Base-by-base conservation (phyloP, 2,113 vertebrate genomes). In the Rhagologus leucostigma region DNA sequence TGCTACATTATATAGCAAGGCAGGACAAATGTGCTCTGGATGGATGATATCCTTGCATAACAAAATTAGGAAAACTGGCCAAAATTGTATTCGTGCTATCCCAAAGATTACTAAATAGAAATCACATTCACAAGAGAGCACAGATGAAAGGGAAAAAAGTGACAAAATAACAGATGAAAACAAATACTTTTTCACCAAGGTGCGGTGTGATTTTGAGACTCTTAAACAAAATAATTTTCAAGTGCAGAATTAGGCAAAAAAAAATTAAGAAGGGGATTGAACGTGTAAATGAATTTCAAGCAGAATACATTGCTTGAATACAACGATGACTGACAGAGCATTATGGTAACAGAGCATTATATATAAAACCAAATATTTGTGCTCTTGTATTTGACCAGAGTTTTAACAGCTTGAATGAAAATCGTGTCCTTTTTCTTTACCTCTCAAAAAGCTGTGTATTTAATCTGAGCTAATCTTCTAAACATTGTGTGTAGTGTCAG, bases 401-500 rank as follows among this genome's bases (percentile, higher is more conserved):
- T 52, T 79, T 81, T 86, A 84, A 67, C 55, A 74, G 24, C 56
- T 67, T 74, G 50, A 55, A 65, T 88, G 50, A 84, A 86, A 93
- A 92, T 77, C 8, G 1, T 59, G 46, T 93, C 50, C 63, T 92
- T 85, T 62, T 76, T 42, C 59, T 88, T 90, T 80, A 41, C 42
- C 56, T 92, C 73, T 96, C 52, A 46, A 44, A 90, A 80, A 74
- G 11, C 42, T 56, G 22, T 16, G 18, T 67, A 39, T 77, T 97
- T 89, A 84, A 78, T 75, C 92, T 78, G 46, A 63, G 16, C 37
- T 92, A 74, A 90, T 90, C 64, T 89, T 94, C 77, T 89, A 87
- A 93, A 60, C 56, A 78, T 67, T 78, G 49, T 83, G 35, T 63
- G 55, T 47, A 46, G 47, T 35, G 29, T 65, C 80, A 79, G 5